A percentile compares a stretch with the other conserved stretches of the same genome.
phyloP scores from a whole-genome alignment of 2,797 vertebrate genomes.

The Parotocinclus haroldoi region DNA sequence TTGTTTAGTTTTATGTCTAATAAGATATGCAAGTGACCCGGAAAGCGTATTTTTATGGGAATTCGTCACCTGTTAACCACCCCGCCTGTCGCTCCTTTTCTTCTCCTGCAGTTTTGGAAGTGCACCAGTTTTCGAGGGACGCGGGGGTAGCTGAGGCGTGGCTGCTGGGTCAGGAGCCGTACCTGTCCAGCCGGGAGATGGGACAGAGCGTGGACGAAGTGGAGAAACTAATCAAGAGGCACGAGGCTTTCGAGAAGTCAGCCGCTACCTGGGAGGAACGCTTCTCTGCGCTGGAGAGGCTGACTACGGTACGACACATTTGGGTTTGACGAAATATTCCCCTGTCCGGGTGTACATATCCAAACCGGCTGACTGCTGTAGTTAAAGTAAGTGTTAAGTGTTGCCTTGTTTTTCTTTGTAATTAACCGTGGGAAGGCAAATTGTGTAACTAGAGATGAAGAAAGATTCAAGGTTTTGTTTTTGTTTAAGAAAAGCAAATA shows the following conservation, averaged over 20 bases:
- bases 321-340: too few species aligned
- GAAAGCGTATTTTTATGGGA: constrained; percentile 3
- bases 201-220: constrained; percentile 93
- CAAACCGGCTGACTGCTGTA: too few species aligned
- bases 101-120: constrained; percentile 81
- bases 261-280: constrained; percentile 95
- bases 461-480: too few species aligned
- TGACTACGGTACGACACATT: constrained; percentile 81
- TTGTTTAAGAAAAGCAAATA: too few species aligned
- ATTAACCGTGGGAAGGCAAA: too few species aligned
- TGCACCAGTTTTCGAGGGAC: constrained; percentile 93
- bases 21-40: too few species aligned
- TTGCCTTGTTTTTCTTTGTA: too few species aligned
- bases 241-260: constrained; percentile 94
- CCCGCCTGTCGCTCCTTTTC: background rate
- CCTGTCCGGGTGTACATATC: too few species aligned
- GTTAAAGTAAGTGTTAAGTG: too few species aligned
- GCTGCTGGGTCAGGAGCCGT: constrained; percentile 91
- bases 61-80: constrained; percentile 5
- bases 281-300: constrained; percentile 88
- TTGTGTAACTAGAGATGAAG: too few species aligned
- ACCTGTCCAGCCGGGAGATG: constrained; percentile 88
- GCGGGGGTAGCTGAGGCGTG: constrained; percentile 93
- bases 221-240: constrained; percentile 92
- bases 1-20: too few species aligned